Percentiles rank a stretch among this genome's conserved stretches.
phyloP scores from a whole-genome alignment of 2,113 vertebrate species.

The Megaleporinus macrocephalus region DNA sequence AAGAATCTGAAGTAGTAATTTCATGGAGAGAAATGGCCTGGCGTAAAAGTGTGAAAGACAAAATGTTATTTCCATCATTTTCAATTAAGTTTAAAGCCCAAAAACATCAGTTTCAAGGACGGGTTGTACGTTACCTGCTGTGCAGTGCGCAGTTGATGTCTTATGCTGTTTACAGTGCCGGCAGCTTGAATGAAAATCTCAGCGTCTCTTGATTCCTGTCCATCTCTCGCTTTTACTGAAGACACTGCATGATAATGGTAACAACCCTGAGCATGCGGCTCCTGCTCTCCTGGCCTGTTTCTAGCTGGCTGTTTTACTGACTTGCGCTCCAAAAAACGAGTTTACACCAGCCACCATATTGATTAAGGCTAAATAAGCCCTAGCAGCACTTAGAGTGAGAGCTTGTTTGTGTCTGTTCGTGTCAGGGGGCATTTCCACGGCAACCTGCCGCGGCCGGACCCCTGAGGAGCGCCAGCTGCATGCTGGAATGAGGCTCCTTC shows the following conservation, averaged over 20 bases:
- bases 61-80: constrained; percentile 15
- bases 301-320: constrained; percentile 9
- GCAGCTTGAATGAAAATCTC: not conserved
- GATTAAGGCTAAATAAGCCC: constrained; percentile 62
- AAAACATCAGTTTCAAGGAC: not conserved
- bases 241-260: not conserved
- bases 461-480: constrained; percentile 69
- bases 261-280: not conserved
- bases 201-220: not conserved
- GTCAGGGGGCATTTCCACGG: constrained; percentile 69
- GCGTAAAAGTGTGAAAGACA: constrained; percentile 12
- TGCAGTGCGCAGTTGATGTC: not conserved
- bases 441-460: constrained; percentile 62
- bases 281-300: not conserved
- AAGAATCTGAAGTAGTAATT: not conserved
- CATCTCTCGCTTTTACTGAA: not conserved
- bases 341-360: constrained; percentile 52
- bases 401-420: constrained; percentile 74
- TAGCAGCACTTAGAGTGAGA: constrained; percentile 63
- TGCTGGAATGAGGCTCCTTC: constrained; percentile 75
- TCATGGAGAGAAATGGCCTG: not conserved
- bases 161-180: not conserved
- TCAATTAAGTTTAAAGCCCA: not conserved
- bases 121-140: not conserved
- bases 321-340: constrained; percentile 16